A percentile compares a stretch with the other conserved stretches of the same genome.
phyloP scores from a whole-genome alignment of 2,888 invertebrate species.

The Kryphioiulus occultus region DNA sequence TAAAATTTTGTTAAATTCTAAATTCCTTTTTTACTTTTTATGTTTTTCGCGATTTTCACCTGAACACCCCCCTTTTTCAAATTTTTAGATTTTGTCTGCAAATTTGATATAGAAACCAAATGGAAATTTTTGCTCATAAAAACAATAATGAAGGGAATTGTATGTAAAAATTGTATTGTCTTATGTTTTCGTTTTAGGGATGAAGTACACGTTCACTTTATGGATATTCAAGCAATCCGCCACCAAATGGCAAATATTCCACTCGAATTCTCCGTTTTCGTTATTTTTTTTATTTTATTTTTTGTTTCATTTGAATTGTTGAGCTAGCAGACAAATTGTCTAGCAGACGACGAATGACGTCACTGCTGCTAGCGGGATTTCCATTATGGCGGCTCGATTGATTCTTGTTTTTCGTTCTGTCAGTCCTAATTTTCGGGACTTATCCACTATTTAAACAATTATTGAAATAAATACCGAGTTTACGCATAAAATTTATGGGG shows the following conservation, averaged over 20 bases:
- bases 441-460: background rate
- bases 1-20: no score
- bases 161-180: no score
- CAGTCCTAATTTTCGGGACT: background rate
- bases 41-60: no score
- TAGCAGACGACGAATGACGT: background rate
- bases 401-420: background rate
- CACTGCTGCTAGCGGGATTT: background rate
- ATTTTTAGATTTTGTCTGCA: no score
- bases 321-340: background rate
- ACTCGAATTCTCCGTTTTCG: no score
- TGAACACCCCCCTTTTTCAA: no score
- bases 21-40: no score
- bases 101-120: no score
- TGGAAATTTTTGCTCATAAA: no score
- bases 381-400: slow-evolving; percentile 12
- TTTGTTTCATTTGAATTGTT: background rate
- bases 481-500: background rate
- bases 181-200: background rate
- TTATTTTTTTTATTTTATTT: background rate
- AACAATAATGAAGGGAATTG: no score
- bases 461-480: background rate
- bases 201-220: background rate
- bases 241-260: no score
- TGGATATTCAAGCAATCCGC: no score